These are phyloP conservation scores for Syngnathus rostellatus DNA, from an alignment of 2,797 vertebrate species.

Conservation along the genomic window DNA sequence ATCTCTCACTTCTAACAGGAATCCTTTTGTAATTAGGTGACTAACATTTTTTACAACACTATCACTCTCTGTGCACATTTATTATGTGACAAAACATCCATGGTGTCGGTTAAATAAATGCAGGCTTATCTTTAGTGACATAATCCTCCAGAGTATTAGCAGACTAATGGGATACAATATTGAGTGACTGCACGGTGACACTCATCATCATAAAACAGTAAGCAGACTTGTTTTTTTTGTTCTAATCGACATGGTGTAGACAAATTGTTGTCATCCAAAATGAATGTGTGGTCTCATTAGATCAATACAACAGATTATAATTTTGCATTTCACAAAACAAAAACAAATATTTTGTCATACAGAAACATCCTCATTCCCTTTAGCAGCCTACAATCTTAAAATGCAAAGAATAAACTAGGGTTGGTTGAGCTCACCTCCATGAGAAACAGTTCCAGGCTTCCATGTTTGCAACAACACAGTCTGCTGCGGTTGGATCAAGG, in stretches of 20 bases:
- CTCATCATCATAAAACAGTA: neutral
- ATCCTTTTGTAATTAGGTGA: neutral
- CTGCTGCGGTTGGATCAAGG: neutral
- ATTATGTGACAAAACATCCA: neutral
- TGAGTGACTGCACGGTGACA: neutral
- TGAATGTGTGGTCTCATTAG: neutral
- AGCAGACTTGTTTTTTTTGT: neutral
- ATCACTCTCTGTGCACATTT: neutral
- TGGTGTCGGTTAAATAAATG: neutral
- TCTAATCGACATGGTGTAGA: neutral
- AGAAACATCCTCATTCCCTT: no score
- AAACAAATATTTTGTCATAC: neutral
- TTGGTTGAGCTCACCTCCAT: neutral
- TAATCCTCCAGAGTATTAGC: neutral
- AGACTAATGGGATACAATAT: neutral
- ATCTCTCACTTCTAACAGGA: neutral
- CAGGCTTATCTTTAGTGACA: neutral
- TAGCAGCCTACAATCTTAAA: no score
- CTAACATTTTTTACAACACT: neutral
- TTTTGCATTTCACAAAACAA: neutral
- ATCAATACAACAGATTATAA: neutral
- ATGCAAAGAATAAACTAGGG: neutral
- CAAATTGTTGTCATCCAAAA: neutral
- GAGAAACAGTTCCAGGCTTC: neutral
- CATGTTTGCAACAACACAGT: neutral